phyloP scores from a whole-genome alignment of 2,888 invertebrate species.

The Zootermopsis nevadensis region DNA sequence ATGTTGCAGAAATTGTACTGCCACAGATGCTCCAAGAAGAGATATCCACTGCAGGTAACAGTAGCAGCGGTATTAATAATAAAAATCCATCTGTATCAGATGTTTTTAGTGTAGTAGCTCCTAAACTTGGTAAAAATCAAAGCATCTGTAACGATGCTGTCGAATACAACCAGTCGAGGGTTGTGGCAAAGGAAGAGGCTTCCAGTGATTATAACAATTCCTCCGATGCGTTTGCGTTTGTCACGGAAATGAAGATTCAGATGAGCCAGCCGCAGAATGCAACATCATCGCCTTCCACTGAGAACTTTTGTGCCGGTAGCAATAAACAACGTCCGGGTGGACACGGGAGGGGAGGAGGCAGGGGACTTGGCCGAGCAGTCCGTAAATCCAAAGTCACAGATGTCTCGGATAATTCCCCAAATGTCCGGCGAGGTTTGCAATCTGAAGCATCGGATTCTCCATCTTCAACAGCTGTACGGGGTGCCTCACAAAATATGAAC shows the following conservation, averaged over 20 bases:
- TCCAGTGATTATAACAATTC: background rate
- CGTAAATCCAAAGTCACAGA: background rate
- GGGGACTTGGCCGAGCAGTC: slow-evolving; percentile 18
- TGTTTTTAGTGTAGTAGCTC: background rate
- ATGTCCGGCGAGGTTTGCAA: background rate
- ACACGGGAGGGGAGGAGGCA: background rate
- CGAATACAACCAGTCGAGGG: slow-evolving; percentile 18
- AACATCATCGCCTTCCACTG: background rate
- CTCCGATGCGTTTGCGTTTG: slow-evolving; percentile 52
- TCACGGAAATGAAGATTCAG: slow-evolving; percentile 53
- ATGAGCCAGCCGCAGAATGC: slow-evolving; percentile 50
- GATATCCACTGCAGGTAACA: background rate
- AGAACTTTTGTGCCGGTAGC: background rate
- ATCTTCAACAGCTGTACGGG: slow-evolving; percentile 14
- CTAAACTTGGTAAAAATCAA: background rate
- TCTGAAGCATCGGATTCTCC: background rate
- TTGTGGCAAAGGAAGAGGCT: slow-evolving; percentile 21
- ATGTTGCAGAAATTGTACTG: slow-evolving; percentile 51
- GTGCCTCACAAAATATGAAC: background rate
- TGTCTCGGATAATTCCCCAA: background rate
- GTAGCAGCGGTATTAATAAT: background rate
- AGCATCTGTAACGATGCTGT: background rate
- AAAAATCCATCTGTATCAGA: background rate
- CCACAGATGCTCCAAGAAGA: slow-evolving; percentile 51
- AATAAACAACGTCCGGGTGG: background rate